Evolutionary conservation across 1,140 invertebrate genomes (phyloP).

Genomic region (Dendrolimus kikuchii): DNA sequence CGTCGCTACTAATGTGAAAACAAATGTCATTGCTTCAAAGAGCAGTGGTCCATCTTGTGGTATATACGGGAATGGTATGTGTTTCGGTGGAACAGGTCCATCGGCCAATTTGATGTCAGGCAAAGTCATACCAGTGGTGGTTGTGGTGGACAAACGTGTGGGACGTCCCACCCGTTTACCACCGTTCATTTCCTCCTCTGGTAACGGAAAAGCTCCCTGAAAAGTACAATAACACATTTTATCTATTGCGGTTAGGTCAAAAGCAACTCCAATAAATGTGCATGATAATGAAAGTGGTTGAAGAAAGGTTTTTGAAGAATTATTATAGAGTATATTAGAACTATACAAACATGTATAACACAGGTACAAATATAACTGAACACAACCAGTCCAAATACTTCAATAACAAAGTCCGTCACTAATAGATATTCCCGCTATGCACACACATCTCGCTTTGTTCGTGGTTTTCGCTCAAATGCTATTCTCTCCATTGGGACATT

Average conservation of each 20-base stretch:
- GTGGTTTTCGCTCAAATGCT: too few relatives aligned
- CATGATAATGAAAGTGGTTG: too few relatives aligned
- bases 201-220: slow-evolving; percentile 29
- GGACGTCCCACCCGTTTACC: slow-evolving; percentile 32
- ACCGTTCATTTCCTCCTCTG: slow-evolving; percentile 43
- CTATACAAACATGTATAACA: too few relatives aligned
- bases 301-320: too few relatives aligned
- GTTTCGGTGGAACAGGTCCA: slow-evolving; percentile 75
- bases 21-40: slow-evolving; percentile 90
- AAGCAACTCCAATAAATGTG: too few relatives aligned
- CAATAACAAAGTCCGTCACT: too few relatives aligned
- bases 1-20: slow-evolving; percentile 83
- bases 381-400: too few relatives aligned
- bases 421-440: too few relatives aligned
- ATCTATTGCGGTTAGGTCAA: neutral
- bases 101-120: slow-evolving; percentile 34
- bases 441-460: too few relatives aligned
- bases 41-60: slow-evolving; percentile 86
- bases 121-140: slow-evolving; percentile 4
- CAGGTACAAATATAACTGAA: too few relatives aligned
- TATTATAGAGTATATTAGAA: too few relatives aligned
- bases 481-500: too few relatives aligned
- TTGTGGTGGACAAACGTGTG: slow-evolving; percentile 24
- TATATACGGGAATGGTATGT: slow-evolving; percentile 89
- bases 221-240: slow-evolving; percentile 13